Evolutionary conservation across 2,888 invertebrate species (phyloP), one percentile per base, ranked within the genome.

Genomic region (Elmis aenea): DNA sequence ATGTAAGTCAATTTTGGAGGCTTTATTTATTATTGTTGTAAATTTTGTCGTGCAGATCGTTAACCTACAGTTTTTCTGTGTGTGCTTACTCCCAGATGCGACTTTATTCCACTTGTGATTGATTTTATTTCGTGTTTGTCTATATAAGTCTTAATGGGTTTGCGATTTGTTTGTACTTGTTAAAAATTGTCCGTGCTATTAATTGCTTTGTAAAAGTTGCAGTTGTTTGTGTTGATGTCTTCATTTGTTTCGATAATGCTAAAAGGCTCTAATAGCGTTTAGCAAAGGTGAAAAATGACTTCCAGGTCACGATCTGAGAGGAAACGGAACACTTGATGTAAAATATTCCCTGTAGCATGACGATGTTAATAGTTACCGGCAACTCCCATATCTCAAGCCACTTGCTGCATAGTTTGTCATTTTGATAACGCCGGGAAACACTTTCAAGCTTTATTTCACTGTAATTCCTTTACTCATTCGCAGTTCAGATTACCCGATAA

Each of bases 301-400:
- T 39, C 29, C 38, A 28, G 25, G 38, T 33, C 25, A 13, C 34
- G 25, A 34, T 30, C 30, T 23, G 13, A 33, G 28, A 13, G 42
- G 30, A 46, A 46, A 27, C 41, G 35, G 38, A 46, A 43, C 41
- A 35, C 41, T 46, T 46, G 34, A 26, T 26, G 32, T 43, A 38
- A 32, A 42, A 46, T 44, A 41, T 46, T 41, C 38, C 43, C 43
- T 34, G 28, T 42, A 31, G 36, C 38, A 32, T 32, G 39, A 40
- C 33, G 39, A 38, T 39, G 42, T 36, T 43, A 40, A 39, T 40
- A 43, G 36, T 39, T 36, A 28, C 39, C 30, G 16, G 28, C 31
- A 36, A 43, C 43, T 32, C 36, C 26, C 39, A 35, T 36, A 39
- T 39, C 33, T 40, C 35, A 36, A 28, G 38, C 37, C 30, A 43